Evolutionary conservation across 2,888 invertebrate genomes (phyloP).

Genomic region (Cynaeus angustus): DNA sequence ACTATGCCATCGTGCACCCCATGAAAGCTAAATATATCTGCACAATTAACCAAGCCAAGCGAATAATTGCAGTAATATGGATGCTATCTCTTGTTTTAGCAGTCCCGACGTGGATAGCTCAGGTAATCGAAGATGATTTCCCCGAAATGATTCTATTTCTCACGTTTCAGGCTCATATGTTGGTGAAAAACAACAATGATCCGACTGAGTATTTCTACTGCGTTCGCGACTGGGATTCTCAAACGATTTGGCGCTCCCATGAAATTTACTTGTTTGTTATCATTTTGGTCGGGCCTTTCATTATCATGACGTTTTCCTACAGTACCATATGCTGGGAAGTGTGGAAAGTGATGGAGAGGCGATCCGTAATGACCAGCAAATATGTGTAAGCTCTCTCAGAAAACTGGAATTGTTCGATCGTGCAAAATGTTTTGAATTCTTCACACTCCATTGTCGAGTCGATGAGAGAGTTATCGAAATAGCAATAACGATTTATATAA

Average conservation of each 20-base stretch:
- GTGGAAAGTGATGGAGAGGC: constrained; percentile 76
- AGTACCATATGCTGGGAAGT: constrained; percentile 79
- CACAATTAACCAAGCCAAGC: constrained; percentile 78
- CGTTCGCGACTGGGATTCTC: constrained; percentile 73
- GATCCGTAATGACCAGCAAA: constrained; percentile 75
- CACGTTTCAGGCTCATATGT: constrained; percentile 63
- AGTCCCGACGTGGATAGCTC: constrained; percentile 76
- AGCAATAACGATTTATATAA: too few relatives aligned
- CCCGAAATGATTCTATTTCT: neutral
- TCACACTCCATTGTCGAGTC: neutral
- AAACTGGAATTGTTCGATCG: too few relatives aligned
- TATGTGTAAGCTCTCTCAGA: constrained; percentile 69
- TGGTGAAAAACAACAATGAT: constrained; percentile 61
- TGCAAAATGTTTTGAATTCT: neutral
- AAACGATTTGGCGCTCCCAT: constrained; percentile 73
- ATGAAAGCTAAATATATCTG: constrained; percentile 81
- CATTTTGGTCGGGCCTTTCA: constrained; percentile 77
- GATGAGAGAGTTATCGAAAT: too few relatives aligned
- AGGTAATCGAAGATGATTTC: constrained; percentile 71
- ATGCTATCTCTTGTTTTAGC: constrained; percentile 76
- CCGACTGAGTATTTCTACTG: constrained; percentile 75
- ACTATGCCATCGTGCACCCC: constrained; percentile 82
- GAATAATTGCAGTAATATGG: constrained; percentile 78
- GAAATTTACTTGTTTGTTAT: constrained; percentile 79
- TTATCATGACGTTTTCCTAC: constrained; percentile 80